Evolutionary conservation across 2,888 invertebrate genomes (phyloP).

Genomic region (Scrobipalpa costella): DNA sequence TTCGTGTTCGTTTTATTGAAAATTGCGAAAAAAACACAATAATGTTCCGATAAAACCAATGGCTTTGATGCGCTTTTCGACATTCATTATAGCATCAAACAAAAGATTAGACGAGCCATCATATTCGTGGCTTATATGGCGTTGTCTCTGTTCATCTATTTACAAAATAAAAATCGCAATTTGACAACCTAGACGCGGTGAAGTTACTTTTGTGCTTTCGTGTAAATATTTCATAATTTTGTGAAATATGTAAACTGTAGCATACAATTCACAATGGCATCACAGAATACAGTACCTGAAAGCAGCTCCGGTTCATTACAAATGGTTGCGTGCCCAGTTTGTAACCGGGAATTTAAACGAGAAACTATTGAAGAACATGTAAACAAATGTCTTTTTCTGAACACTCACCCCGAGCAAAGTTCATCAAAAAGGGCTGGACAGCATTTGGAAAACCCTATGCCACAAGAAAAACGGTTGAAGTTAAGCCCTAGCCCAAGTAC

Average conservation of each 20-base stretch:
- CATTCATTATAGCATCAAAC: not conserved
- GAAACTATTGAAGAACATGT: conserved; percentile 83
- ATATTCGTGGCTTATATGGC: not conserved
- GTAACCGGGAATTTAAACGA: conserved; percentile 77
- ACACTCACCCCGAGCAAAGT: conserved; percentile 49
- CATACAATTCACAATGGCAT: not conserved
- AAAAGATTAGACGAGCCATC: not conserved
- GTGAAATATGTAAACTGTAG: not conserved
- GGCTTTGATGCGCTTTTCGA: not conserved
- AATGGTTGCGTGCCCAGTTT: conserved; percentile 82
- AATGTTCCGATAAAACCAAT: not conserved
- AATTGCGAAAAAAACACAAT: not conserved
- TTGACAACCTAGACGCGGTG: not conserved
- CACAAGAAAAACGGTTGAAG: conserved; percentile 56
- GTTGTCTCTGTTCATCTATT: not conserved
- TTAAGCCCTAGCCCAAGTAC: conserved; percentile 37
- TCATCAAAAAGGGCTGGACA: conserved; percentile 52
- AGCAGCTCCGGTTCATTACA: conserved; percentile 21
- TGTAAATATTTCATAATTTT: not conserved
- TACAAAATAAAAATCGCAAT: not conserved
- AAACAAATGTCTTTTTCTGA: conserved; percentile 86
- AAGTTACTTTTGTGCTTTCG: not conserved
- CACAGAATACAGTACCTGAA: conserved; percentile 17
- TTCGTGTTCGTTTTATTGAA: not conserved
- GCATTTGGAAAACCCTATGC: conserved; percentile 42